phyloP scores from a whole-genome alignment of 2,113 vertebrate genomes.

The Phyllopteryx taeniolatus region DNA sequence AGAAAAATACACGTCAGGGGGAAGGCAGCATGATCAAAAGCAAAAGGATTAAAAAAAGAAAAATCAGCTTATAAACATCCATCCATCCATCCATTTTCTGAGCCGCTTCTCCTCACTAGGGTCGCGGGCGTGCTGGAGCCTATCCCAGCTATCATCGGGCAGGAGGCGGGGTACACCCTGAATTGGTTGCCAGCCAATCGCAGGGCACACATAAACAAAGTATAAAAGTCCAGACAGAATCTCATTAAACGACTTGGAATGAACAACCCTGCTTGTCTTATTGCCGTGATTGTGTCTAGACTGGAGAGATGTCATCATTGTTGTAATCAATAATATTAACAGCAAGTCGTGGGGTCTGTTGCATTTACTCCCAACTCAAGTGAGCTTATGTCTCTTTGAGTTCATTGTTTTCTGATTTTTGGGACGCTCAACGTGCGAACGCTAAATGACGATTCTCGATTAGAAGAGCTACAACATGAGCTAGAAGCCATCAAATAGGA shows the following conservation, averaged over 20 bases:
- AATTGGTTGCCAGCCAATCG: no score
- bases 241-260: conserved; percentile 12
- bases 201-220: neutral
- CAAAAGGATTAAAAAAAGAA: neutral
- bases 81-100: no score
- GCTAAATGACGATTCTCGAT: no score
- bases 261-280: neutral
- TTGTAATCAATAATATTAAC: no score
- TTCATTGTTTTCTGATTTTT: neutral
- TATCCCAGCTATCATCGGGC: no score
- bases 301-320: neutral
- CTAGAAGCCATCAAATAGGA: no score
- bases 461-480: no score
- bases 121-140: no score
- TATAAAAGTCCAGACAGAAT: conserved; percentile 14
- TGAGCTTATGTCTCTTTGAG: neutral
- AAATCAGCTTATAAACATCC: no score
- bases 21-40: neutral
- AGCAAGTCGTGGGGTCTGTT: neutral
- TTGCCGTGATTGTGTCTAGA: neutral
- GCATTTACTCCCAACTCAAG: neutral
- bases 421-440: no score
- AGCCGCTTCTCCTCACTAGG: no score
- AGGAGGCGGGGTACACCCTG: no score
- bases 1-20: neutral